Evolutionary conservation across 37 sponge, comb jelly and placozoan genomes (phyloP), one percentile per base, ranked within the genome.

Genomic region (Theonella swinhoei): DNA sequence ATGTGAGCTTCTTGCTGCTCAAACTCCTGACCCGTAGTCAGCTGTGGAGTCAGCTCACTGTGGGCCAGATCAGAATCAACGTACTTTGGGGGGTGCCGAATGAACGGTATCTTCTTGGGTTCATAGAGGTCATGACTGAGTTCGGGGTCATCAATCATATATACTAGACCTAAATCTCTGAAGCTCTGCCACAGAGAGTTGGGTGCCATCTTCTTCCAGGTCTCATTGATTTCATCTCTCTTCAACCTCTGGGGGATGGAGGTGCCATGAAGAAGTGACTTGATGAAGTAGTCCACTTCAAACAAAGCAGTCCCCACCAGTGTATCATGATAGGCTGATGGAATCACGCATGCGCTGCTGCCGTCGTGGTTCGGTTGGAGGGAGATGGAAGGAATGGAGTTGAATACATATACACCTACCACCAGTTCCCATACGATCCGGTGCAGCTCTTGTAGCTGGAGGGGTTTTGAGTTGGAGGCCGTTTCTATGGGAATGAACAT

Each of bases 401-500:
- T 88, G 84, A 96, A 96, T 4, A 96, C 87, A 70, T 89, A 96
- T 1, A 96, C 82, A 0, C 97, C 97, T 23, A 65, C 87, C 42
- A 86, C 81, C n/a, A 96, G 79, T 60, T 96, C 97, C 22, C 90
- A 64, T 14, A 88, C 76, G 33, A 96, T 70, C 36, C 94, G 97
- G 72, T 91, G 90, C 28, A 96, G 41, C 64, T 96, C 95, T 24
- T 70, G 74, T 3, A 89, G 67, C 7, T 79, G 40, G 0, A 90
- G 82, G 4, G 73, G 67, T 32, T 72, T 83, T 4, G 83, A 36
- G 26, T n/a, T 38, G 0, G 58, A 22, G 28, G n/a, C n/a, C n/a
- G n/a, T n/a, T 47, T 47, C 54, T 7, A 54, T 66, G 59, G 83
- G 89, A 22, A 89, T 9, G 23, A 76, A 62, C 30, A 81, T 34